Percentiles rank a stretch among this genome's conserved stretches.
These are phyloP conservation scores for Myzus persicae DNA, from an alignment of 1,140 invertebrate genomes.

Conservation along the genomic window DNA sequence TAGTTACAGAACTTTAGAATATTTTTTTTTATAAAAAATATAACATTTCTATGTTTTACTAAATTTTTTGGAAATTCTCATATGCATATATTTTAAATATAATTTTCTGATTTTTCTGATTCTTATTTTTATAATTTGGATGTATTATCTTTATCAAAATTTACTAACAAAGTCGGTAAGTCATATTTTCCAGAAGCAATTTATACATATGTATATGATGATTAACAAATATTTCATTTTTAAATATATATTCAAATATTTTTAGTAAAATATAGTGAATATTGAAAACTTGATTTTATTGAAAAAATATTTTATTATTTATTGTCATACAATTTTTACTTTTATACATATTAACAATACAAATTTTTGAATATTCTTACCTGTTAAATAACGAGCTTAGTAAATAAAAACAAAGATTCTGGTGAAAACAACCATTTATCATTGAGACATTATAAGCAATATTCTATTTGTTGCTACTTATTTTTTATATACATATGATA, in stretches of 20 bases:
- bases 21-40: not conserved
- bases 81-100: not conserved
- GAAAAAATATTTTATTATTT: not conserved
- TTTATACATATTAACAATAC: conserved; percentile 31
- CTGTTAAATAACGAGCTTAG: conserved; percentile 24
- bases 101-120: not conserved
- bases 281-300: not conserved
- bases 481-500: not conserved
- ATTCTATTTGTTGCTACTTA: not conserved
- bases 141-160: not conserved
- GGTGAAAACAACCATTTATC: not conserved
- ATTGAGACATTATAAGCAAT: not conserved
- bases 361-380: not conserved
- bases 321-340: not conserved
- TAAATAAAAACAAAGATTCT: not conserved
- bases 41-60: not conserved
- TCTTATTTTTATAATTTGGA: not conserved
- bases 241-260: not conserved
- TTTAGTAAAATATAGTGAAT: not conserved
- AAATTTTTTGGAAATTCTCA: not conserved
- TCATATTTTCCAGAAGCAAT: not conserved
- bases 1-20: not conserved
- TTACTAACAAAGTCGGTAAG: not conserved
- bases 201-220: not conserved
- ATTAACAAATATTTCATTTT: not conserved